These are phyloP conservation scores for Melanerpes formicivorus DNA, from an alignment of 2,113 vertebrate genomes.

Conservation along the genomic window DNA sequence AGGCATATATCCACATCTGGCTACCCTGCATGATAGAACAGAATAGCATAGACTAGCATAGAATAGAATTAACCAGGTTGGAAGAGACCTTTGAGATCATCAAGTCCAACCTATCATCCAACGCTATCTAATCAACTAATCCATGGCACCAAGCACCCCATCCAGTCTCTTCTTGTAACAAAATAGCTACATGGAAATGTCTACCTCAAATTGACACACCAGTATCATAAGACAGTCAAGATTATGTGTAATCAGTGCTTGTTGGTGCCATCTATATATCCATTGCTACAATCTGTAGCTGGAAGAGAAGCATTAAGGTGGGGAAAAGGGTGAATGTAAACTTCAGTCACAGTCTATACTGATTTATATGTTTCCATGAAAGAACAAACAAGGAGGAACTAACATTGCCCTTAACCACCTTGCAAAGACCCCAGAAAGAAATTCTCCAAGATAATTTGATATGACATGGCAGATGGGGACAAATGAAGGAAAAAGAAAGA, in stretches of 20 bases:
- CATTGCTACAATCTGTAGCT: conserved; percentile 12
- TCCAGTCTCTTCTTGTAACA: not conserved
- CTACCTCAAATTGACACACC: conserved; percentile 41
- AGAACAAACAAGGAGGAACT: conserved; percentile 24
- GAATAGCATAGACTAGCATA: no score
- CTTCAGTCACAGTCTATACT: not conserved
- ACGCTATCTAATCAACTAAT: no score
- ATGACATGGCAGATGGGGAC: not conserved
- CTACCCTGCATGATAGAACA: not conserved
- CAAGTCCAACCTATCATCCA: no score
- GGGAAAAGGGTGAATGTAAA: not conserved
- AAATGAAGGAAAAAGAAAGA: conserved; percentile 1
- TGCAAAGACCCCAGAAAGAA: not conserved
- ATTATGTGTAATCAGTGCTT: not conserved
- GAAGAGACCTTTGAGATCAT: not conserved
- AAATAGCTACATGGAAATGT: conserved; percentile 39
- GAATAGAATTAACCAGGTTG: no score
- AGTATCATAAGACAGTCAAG: not conserved
- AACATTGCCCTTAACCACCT: conserved; percentile 15
- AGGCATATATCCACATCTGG: conserved; percentile 1
- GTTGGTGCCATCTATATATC: not conserved
- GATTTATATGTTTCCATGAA: conserved; percentile 8
- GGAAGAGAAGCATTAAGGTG: not conserved
- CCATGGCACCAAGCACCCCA: no score
- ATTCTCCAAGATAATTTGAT: not conserved